phyloP scores from a whole-genome alignment of 2,888 invertebrate genomes.

The Conchocele bisecta region DNA sequence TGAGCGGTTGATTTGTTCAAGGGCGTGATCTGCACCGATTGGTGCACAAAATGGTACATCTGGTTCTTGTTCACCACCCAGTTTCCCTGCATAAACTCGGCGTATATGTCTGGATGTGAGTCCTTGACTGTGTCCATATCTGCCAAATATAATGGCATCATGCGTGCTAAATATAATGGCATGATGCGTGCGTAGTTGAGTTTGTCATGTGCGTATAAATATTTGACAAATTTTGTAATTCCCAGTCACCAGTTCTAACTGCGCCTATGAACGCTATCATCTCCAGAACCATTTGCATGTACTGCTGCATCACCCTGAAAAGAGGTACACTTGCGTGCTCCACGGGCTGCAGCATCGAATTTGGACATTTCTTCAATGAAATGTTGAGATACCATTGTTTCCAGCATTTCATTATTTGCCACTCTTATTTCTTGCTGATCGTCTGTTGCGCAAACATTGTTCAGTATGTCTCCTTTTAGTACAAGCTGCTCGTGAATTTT shows the following conservation, averaged over 20 bases:
- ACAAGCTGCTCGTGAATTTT: background rate
- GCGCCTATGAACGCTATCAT: conserved; percentile 12
- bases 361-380: too few relatives aligned
- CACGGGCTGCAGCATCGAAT: too few relatives aligned
- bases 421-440: too few relatives aligned
- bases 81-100: conserved; percentile 15
- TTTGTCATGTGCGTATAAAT: conserved; percentile 18
- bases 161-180: too few relatives aligned
- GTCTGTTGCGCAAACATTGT: too few relatives aligned
- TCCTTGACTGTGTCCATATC: conserved; percentile 8
- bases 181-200: conserved; percentile 12
- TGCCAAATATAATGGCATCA: conserved; percentile 18
- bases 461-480: too few relatives aligned
- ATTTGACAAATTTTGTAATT: conserved; percentile 8
- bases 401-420: too few relatives aligned
- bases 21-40: conserved; percentile 21
- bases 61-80: conserved; percentile 24
- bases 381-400: too few relatives aligned
- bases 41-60: conserved; percentile 10
- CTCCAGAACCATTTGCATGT: background rate
- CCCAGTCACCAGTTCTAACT: conserved; percentile 8
- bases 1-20: conserved; percentile 9
- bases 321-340: too few relatives aligned
- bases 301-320: background rate
- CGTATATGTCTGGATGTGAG: background rate